Evolutionary conservation across 2,888 invertebrate genomes (phyloP).

Genomic region (Lepidocyrtoides sp.): DNA sequence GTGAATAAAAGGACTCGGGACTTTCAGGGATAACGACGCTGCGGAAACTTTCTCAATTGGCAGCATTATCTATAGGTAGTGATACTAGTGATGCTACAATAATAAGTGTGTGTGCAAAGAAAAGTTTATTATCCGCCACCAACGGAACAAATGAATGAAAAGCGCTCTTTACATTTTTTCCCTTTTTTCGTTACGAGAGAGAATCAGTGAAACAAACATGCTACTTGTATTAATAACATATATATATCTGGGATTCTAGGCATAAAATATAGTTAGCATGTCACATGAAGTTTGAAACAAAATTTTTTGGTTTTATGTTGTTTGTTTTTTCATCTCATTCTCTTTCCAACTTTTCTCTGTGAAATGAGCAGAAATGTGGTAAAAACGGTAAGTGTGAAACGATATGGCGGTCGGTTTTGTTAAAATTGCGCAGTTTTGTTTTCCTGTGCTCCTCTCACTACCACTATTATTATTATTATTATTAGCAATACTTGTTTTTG

Average conservation of each 20-base stretch:
- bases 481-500: not conserved
- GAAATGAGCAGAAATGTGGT: not conserved
- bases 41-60: constrained; percentile 24
- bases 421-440: not conserved
- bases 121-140: constrained; percentile 21
- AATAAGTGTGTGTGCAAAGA: constrained; percentile 7
- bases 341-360: not conserved
- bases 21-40: not conserved
- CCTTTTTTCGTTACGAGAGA: not conserved
- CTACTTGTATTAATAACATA: not conserved
- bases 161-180: not conserved
- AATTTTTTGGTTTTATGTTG: not conserved
- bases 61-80: not conserved
- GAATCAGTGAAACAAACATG: not conserved
- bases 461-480: too few relatives aligned
- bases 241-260: too few relatives aligned
- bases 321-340: not conserved
- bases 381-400: not conserved
- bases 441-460: not conserved
- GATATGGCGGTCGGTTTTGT: not conserved
- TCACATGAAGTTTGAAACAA: not conserved
- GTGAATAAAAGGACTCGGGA: not conserved
- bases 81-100: too few relatives aligned
- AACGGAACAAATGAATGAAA: constrained; percentile 22
- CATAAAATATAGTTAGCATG: constrained; percentile 13